Conservation (phyloP, 2,113 vertebrate genomes). For the Thamnophis sirtalis region DNA sequence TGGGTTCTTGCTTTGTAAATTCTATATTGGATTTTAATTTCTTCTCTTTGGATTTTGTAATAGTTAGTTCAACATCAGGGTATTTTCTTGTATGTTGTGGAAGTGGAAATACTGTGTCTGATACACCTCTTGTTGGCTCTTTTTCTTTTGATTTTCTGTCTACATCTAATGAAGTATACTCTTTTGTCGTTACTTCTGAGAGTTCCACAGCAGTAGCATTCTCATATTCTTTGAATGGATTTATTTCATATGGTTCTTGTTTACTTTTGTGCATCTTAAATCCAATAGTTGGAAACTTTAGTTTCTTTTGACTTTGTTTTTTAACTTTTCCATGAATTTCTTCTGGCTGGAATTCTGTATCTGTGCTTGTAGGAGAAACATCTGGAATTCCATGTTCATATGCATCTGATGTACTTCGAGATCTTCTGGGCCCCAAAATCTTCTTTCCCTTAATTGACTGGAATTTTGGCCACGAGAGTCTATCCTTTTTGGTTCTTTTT, state of each 20-base stretch:
- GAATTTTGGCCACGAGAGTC: slow-evolving; percentile 77
- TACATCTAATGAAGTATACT: slow-evolving; percentile 35
- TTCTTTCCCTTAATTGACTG: slow-evolving; percentile 62
- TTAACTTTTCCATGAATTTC: slow-evolving; percentile 21
- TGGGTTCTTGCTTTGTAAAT: slow-evolving; percentile 14
- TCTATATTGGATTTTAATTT: slow-evolving; percentile 26
- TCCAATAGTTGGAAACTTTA: slow-evolving; percentile 61
- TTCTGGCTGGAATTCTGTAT: slow-evolving; percentile 58
- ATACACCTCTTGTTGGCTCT: slow-evolving; percentile 23
- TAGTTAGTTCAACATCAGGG: slow-evolving; percentile 64
- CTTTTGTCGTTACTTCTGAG: slow-evolving; percentile 25
- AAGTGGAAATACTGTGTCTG: slow-evolving; percentile 42
- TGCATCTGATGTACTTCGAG: slow-evolving; percentile 75
- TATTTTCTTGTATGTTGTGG: slow-evolving; percentile 1
- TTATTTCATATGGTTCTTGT: slow-evolving; percentile 52
- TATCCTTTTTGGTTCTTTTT: slow-evolving; percentile 64
- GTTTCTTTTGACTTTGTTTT: slow-evolving; percentile 46
- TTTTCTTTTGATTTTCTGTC: slow-evolving; percentile 27
- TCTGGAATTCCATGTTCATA: slow-evolving; percentile 49
- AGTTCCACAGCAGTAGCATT: slow-evolving; percentile 27
- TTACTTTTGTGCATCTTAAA: slow-evolving; percentile 60
- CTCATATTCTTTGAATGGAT: slow-evolving; percentile 40
- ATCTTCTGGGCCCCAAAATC: slow-evolving; percentile 63
- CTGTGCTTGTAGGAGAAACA: slow-evolving; percentile 63
- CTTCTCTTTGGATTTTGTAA: slow-evolving; percentile 49